Percentiles rank a stretch among this genome's conserved stretches.
phyloP scores from a whole-genome alignment of 30 jellyfish, hydroid and myxozoan species.

The Clytia hemisphaerica region DNA sequence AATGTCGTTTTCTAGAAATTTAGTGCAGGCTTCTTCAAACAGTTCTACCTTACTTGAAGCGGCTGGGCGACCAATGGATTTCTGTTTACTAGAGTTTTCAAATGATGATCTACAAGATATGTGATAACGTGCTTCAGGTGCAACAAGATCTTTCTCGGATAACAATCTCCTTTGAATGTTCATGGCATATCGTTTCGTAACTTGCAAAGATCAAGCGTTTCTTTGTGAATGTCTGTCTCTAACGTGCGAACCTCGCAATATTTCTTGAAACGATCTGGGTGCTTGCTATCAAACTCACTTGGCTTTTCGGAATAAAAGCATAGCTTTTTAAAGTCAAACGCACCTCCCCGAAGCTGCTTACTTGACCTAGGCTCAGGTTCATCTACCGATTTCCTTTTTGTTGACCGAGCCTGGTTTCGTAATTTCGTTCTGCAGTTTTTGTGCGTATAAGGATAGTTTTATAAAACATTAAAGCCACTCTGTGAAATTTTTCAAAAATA shows the following conservation, averaged over 20 bases:
- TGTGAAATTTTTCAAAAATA: no score
- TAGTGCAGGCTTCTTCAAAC: neutral
- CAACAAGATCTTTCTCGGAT: neutral
- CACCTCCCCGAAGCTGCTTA: no score
- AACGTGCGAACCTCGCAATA: constrained; percentile 1
- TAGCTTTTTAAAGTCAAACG: no score
- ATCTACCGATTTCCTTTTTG: no score
- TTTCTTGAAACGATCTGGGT: neutral
- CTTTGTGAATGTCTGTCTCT: neutral
- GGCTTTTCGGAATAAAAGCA: no score
- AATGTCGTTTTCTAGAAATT: neutral
- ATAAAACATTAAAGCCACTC: no score
- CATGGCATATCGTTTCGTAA: neutral
- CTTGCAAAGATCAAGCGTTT: neutral
- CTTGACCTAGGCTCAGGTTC: no score
- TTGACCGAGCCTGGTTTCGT: no score
- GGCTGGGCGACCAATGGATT: neutral
- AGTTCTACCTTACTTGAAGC: neutral
- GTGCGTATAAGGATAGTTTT: no score
- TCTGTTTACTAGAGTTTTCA: neutral
- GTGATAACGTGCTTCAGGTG: neutral
- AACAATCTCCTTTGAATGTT: neutral
- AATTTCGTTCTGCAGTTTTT: no score
- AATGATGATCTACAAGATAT: neutral
- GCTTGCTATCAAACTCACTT: no score